Evolutionary conservation across 2,888 invertebrate genomes (phyloP).

Genomic region (Octodonta nipae): DNA sequence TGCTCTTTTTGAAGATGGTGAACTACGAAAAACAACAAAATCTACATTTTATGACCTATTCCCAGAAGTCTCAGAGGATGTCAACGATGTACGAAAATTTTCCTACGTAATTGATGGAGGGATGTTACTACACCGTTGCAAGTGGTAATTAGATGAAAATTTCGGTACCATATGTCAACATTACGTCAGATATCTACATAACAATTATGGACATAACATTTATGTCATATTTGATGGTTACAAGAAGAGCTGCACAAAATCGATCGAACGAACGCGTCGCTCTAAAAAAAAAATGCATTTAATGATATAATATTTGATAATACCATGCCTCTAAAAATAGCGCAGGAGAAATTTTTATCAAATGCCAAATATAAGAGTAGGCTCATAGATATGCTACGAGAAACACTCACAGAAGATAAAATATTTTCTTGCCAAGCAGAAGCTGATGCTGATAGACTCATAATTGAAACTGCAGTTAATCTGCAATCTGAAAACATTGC

Average conservation of each 20-base stretch:
- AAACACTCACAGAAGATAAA: too few relatives aligned
- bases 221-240: slow-evolving; percentile 7
- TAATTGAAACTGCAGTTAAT: slow-evolving; percentile 7
- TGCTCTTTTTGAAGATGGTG: slow-evolving; percentile 6
- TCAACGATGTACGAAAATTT: slow-evolving; percentile 6
- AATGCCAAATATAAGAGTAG: slow-evolving; percentile 7
- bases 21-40: slow-evolving; percentile 7
- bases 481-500: slow-evolving; percentile 2
- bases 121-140: slow-evolving; percentile 2
- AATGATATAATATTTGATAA: slow-evolving; percentile 5
- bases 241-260: slow-evolving; percentile 3
- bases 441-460: slow-evolving; percentile 7
- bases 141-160: slow-evolving; percentile 3
- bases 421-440: slow-evolving; percentile 7
- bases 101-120: slow-evolving; percentile 6
- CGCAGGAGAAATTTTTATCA: slow-evolving; percentile 6
- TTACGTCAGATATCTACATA: slow-evolving; percentile 5
- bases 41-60: slow-evolving; percentile 7
- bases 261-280: slow-evolving; percentile 5
- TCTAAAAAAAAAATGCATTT: slow-evolving; percentile 4
- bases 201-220: slow-evolving; percentile 2
- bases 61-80: slow-evolving; percentile 1
- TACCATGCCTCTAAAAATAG: slow-evolving; percentile 6
- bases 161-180: slow-evolving; percentile 4
- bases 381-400: slow-evolving; percentile 6